Evolutionary conservation across 2,888 invertebrate species (phyloP).

Genomic region (Cordilura impudica): DNA sequence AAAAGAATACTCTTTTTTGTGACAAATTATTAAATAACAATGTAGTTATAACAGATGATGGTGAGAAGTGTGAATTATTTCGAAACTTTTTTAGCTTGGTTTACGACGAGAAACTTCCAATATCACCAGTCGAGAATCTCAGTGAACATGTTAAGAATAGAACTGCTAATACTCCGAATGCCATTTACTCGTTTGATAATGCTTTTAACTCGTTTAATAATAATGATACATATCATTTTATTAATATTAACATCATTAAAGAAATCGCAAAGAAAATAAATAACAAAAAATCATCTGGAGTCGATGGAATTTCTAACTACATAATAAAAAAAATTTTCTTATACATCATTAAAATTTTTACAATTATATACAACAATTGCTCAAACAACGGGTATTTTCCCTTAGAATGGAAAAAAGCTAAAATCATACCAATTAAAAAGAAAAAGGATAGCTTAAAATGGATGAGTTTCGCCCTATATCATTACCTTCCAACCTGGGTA

Average conservation of each 20-base stretch:
- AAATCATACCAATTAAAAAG: constrained; percentile 2
- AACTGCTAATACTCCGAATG: no score
- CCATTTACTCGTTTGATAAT: no score
- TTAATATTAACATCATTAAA: background rate
- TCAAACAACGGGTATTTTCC: constrained; percentile 9
- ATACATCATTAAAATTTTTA: background rate
- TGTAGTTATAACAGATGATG: no score
- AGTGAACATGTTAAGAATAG: no score
- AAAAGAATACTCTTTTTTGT: no score
- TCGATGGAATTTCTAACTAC: background rate
- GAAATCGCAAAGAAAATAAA: no score
- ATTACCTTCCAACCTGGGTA: background rate
- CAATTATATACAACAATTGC: constrained; percentile 12
- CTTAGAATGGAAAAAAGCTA: background rate
- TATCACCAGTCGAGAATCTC: no score
- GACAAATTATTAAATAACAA: no score
- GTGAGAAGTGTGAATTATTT: no score
- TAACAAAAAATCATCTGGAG: background rate
- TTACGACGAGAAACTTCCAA: no score
- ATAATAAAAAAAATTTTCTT: constrained; percentile 1
- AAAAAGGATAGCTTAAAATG: background rate
- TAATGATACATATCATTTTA: no score
- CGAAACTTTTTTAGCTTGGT: background rate
- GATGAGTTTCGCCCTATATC: constrained; percentile 1
- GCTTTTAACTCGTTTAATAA: no score